These are phyloP conservation scores for Chymomyza amoena DNA, from an alignment of 2,888 invertebrate genomes.

Conservation along the genomic window DNA sequence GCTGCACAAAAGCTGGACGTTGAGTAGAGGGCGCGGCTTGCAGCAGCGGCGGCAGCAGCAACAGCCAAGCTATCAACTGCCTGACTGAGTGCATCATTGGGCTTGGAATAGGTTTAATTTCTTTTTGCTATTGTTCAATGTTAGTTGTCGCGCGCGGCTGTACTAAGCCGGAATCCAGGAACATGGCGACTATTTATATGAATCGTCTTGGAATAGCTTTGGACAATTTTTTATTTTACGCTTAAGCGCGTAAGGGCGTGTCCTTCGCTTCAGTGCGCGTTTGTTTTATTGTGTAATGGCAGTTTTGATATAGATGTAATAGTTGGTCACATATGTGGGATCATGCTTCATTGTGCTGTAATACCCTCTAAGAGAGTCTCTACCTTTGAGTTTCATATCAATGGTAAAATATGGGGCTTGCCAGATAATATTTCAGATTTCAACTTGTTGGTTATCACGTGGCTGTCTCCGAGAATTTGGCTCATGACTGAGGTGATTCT, in stretches of 20 bases:
- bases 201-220: background rate
- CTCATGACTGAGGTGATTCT: too few species aligned
- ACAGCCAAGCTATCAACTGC: slow-evolving; percentile 11
- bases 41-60: slow-evolving; percentile 22
- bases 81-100: background rate
- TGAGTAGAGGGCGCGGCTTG: slow-evolving; percentile 13
- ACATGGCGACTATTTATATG: slow-evolving; percentile 36
- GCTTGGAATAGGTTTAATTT: slow-evolving; percentile 6
- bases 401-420: too few species aligned
- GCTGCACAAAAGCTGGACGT: background rate
- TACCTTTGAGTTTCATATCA: too few species aligned
- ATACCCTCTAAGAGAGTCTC: background rate
- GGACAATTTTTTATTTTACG: slow-evolving; percentile 24
- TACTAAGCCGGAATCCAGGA: slow-evolving; percentile 42
- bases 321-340: background rate
- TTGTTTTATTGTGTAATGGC: slow-evolving; percentile 30
- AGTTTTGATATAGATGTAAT: background rate
- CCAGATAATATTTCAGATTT: too few species aligned
- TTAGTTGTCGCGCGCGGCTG: slow-evolving; percentile 10
- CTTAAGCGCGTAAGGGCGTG: slow-evolving; percentile 38
- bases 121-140: slow-evolving; percentile 20
- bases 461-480: too few species aligned
- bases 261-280: slow-evolving; percentile 41
- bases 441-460: too few species aligned
- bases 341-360: background rate